Evolutionary conservation across 1,140 invertebrate genomes (phyloP).

Genomic region (Solenopsis fugax): DNA sequence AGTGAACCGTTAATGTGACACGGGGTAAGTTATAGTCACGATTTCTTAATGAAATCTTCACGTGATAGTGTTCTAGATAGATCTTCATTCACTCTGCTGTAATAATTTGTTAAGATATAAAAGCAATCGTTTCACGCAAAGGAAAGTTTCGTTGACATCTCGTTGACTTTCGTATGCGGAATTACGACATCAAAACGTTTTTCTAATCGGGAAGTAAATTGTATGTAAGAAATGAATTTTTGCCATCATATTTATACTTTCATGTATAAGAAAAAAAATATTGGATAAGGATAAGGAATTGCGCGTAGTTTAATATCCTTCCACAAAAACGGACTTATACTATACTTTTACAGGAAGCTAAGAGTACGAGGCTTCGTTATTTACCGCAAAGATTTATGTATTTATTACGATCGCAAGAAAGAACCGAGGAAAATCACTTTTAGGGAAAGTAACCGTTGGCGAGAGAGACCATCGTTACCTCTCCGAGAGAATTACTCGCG

Average conservation of each 20-base stretch:
- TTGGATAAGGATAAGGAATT: not conserved
- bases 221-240: not conserved
- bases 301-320: not conserved
- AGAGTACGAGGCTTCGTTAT: not conserved
- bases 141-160: conserved; percentile 1
- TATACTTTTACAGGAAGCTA: not conserved
- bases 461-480: not conserved
- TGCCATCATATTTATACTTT: conserved; percentile 1
- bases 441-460: conserved; percentile 11
- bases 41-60: conserved; percentile 32
- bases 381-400: not conserved
- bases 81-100: not conserved
- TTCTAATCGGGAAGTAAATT: not conserved
- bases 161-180: not conserved
- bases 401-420: conserved; percentile 24
- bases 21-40: not conserved
- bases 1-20: conserved; percentile 35
- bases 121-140: not conserved
- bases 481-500: not conserved
- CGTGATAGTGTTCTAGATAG: not conserved
- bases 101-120: not conserved
- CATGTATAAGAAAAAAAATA: conserved; percentile 13
- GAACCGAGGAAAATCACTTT: conserved; percentile 8
- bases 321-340: conserved; percentile 14
- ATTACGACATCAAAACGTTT: not conserved